These are phyloP conservation scores for Merops nubicus DNA, from an alignment of 2,113 vertebrate species.

Conservation along the genomic window DNA sequence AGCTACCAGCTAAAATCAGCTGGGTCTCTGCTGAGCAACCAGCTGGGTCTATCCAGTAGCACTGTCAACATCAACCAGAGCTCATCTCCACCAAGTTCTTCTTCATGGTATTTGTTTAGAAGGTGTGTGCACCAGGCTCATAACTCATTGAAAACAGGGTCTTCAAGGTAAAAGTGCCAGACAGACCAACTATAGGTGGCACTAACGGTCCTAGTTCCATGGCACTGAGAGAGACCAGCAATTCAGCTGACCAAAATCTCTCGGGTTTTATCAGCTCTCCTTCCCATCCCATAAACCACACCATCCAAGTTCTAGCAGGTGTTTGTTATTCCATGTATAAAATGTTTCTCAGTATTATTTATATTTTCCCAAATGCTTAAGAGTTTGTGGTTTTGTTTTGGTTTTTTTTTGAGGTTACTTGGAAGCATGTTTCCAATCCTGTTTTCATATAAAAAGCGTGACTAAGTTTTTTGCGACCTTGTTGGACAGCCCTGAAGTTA, in stretches of 20 bases:
- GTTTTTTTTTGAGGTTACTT: not conserved
- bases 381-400: not conserved
- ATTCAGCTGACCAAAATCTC: not conserved
- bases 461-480: not conserved
- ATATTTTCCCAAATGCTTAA: not conserved
- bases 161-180: not conserved
- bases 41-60: not conserved
- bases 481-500: not conserved
- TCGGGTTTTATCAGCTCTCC: not conserved
- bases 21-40: not conserved
- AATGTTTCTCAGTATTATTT: not conserved
- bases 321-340: not conserved
- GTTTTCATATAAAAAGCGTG: not conserved
- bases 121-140: not conserved
- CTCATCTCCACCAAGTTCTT: not conserved
- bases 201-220: not conserved
- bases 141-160: not conserved
- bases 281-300: not conserved
- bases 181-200: conserved; percentile 40
- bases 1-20: not conserved
- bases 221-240: not conserved
- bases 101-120: not conserved
- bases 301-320: not conserved
- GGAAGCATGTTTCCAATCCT: not conserved
- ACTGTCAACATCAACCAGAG: not conserved